phyloP scores from a whole-genome alignment of 1,140 invertebrate genomes.

The Hylaeus anthracinus region DNA sequence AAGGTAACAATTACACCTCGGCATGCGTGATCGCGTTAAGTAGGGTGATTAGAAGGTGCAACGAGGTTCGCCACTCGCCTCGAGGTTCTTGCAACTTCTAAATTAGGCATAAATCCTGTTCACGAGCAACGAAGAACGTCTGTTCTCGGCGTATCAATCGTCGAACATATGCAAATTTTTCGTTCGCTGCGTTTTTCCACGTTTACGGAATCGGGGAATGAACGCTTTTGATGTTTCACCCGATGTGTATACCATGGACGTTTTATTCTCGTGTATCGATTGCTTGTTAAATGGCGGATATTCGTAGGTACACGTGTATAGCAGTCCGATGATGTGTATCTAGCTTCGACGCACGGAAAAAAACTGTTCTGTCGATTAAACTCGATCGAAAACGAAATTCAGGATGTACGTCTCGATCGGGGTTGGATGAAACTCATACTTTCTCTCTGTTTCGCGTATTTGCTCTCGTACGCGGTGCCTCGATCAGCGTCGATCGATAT shows the following conservation, averaged over 20 bases:
- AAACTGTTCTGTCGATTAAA: not conserved
- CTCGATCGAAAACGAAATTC: conserved; percentile 9
- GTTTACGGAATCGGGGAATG: no score
- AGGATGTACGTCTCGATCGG: not conserved
- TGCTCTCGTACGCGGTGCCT: no score
- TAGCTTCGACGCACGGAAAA: not conserved
- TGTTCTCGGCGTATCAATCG: not conserved
- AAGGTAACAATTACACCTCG: not conserved
- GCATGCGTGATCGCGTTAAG: not conserved
- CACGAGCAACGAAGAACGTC: not conserved
- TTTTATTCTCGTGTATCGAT: conserved; percentile 19
- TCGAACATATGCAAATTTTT: not conserved
- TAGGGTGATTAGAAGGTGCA: not conserved
- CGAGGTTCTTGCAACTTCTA: not conserved
- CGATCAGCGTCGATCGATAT: no score
- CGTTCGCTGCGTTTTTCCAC: not conserved
- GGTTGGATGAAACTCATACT: not conserved
- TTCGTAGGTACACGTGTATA: not conserved
- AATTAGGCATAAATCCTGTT: not conserved
- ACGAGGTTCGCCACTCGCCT: not conserved
- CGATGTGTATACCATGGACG: not conserved
- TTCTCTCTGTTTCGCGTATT: not conserved
- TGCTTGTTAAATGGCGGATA: conserved; percentile 3
- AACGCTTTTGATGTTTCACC: not conserved
- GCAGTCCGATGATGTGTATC: not conserved